A percentile compares a stretch with the other conserved stretches of the same genome.
phyloP scores from a whole-genome alignment of 2,797 vertebrate genomes.

The Thalassophryne amazonica region DNA sequence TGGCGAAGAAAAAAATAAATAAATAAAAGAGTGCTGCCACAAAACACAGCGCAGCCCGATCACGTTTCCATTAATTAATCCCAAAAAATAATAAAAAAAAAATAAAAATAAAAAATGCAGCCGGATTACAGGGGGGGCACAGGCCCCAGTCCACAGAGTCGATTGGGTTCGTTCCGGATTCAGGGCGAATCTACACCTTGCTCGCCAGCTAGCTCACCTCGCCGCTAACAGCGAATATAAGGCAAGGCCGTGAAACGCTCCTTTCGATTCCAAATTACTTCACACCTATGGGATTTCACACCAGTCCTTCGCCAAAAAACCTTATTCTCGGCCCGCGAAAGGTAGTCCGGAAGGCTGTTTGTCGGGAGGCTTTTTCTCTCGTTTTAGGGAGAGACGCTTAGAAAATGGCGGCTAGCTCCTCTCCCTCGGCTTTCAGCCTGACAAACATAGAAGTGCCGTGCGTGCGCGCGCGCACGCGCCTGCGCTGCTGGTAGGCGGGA shows the following conservation, averaged over 20 bases:
- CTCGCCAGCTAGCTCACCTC: constrained; percentile 65
- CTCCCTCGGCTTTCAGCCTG: constrained; percentile 84
- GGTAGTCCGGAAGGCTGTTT: constrained; percentile 49
- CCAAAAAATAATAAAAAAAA: no score
- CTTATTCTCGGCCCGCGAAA: constrained; percentile 24
- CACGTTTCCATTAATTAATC: constrained; percentile 58
- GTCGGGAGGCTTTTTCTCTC: constrained; percentile 70
- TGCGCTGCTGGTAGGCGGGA: constrained; percentile 74
- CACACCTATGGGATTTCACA: constrained; percentile 25
- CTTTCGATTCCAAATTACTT: constrained; percentile 32
- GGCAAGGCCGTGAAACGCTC: constrained; percentile 57
- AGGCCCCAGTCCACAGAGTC: constrained; percentile 48
- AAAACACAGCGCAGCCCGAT: constrained; percentile 30
- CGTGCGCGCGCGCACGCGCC: constrained; percentile 39
- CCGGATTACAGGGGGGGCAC: constrained; percentile 25
- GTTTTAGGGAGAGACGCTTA: constrained; percentile 84
- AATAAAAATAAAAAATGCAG: no score
- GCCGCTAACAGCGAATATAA: constrained; percentile 59
- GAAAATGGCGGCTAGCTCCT: constrained; percentile 93
- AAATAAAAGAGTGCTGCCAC: constrained; percentile 37
- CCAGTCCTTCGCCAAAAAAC: constrained; percentile 33
- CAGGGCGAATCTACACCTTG: constrained; percentile 76
- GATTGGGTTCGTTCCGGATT: constrained; percentile 75
- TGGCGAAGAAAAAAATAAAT: constrained; percentile 68
- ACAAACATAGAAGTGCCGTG: constrained; percentile 77